phyloP scores from a whole-genome alignment of 2,888 invertebrate species.

The Podabrus alpinus region DNA sequence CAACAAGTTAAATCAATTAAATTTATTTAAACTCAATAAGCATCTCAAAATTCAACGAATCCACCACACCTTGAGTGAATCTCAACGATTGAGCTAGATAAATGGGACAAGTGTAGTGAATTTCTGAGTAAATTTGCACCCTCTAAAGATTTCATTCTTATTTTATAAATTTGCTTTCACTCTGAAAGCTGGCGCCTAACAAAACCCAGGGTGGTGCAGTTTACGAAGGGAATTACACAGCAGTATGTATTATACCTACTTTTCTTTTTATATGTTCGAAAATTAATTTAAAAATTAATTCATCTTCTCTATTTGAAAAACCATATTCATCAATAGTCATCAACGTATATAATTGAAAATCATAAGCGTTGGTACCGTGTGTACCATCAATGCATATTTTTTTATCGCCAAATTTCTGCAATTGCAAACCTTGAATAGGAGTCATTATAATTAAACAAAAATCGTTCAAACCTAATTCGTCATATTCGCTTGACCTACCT shows the following conservation, averaged over 20 bases:
- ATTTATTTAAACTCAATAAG: too few species aligned
- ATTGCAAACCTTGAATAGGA: neutral
- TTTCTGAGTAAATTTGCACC: too few species aligned
- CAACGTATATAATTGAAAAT: slow-evolving; percentile 3
- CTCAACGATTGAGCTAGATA: too few species aligned
- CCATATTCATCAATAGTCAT: slow-evolving; percentile 8
- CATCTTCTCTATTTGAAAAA: neutral
- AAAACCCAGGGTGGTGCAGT: too few species aligned
- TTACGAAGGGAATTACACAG: too few species aligned
- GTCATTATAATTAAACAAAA: slow-evolving; percentile 1
- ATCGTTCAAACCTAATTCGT: neutral
- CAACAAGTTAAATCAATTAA: too few species aligned
- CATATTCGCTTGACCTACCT: neutral
- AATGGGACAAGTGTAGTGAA: too few species aligned
- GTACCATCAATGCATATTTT: slow-evolving; percentile 4
- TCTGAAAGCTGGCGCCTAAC: too few species aligned
- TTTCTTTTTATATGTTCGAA: neutral
- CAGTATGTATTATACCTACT: neutral
- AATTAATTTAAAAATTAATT: neutral
- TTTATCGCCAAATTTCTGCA: neutral
- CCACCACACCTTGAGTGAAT: too few species aligned
- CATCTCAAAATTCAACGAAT: too few species aligned
- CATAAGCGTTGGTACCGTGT: slow-evolving; percentile 4
- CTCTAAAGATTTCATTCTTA: too few species aligned
- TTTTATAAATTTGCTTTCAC: too few species aligned